Base-by-base conservation (phyloP, 1,140 invertebrate species). In the Thaumatotibia leucotreta region DNA sequence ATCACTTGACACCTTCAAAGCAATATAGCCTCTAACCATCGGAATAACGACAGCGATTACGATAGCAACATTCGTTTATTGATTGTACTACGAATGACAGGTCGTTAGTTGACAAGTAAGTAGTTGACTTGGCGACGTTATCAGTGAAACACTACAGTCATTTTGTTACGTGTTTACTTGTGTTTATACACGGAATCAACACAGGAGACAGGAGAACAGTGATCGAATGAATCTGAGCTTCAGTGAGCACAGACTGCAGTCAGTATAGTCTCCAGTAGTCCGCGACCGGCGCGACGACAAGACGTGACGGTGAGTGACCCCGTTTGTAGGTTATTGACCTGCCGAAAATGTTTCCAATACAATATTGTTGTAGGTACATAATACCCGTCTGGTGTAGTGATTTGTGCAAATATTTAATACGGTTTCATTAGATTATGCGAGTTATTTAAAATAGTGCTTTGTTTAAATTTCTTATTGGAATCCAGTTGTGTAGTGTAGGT, bases 281-380 rank as follows among this genome's bases (percentile, higher is more conserved):
- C 22, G 4, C 24, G 10, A n/a, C 17, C 63, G 27, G 23, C 23
- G 23, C 8, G 32, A 10, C 8, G 65, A 29, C 20, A 32, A 10
- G 50, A 54, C 50, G 50, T 54, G 50, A 23, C 54, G 80, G 79
- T 83, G 73, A 83, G 81, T 81, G 77, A 81, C 77, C 79, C 72
- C 62, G 24, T 32, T 63, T 63, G 65, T 50, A 74, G 76, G 64
- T 77, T 73, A 75, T 64, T 74, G 68, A 70, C 70, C 66, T 69
- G 64, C 62, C 50, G 50, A 54, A 54, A 68, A 71, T 71, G 69
- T 66, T 39, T 39, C 11, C 35, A 39, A 39, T 5, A 39, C 2
- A 39, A 33, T 62, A 54, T 32, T 11, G 11, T 10, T 20, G 9
- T 20, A 39, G 0, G 1, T 11, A 11, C 32, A 33, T 33, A 11